Base-by-base conservation (phyloP, 2,113 vertebrate species). In the Craseonycteris thonglongyai region DNA sequence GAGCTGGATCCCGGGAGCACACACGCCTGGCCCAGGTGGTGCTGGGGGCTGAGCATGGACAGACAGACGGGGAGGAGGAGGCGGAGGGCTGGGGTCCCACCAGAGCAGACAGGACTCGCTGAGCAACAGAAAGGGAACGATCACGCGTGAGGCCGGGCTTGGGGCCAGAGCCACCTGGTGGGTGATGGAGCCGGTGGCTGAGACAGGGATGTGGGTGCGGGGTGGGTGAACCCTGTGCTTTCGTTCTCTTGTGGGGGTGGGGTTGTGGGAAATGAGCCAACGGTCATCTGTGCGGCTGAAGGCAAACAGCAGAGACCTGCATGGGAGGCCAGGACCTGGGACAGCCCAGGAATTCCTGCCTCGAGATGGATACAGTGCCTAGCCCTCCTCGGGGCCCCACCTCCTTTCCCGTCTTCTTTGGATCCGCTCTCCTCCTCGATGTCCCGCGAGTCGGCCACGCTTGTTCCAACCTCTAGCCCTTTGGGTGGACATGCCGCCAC, bases 311-410 rank as follows among this genome's bases (percentile, higher is more conserved):
- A 33, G 72, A 13, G 0, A 18, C 30, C 16, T 45, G 33, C 3
- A 24, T 0, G 26, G 33, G n/a, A 42, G 42, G 4, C 4, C 1
- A 30, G 19, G 7, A 22, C 0, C 1, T 2, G 5, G 80, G 66
- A 40, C 58, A 19, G 83, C 45, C 54, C 0, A 28, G 28, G 24
- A 2, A 21, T 1, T 56, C 30, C 54, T 1, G 4, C 2, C 12
- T 4, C 2, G 0, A 0, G 2, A 21, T 0, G 4, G 33, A 21
- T 0, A 1, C 6, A 15, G 2, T 5, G 5, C 35, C 13, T 2
- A 24, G 19, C 1, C 19, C 38, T 22, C 10, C 6, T 47, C 15
- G 21, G 14, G 49, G 38, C 24, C 11, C 45, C 3, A 12, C 8
- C 8, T 12, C 18, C 3, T 33, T 11, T 18, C 49, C 33, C 9